Evolutionary conservation across 2,888 invertebrate species (phyloP), one percentile per base, ranked within the genome.

Genomic region (Archaeoteleia sp.): DNA sequence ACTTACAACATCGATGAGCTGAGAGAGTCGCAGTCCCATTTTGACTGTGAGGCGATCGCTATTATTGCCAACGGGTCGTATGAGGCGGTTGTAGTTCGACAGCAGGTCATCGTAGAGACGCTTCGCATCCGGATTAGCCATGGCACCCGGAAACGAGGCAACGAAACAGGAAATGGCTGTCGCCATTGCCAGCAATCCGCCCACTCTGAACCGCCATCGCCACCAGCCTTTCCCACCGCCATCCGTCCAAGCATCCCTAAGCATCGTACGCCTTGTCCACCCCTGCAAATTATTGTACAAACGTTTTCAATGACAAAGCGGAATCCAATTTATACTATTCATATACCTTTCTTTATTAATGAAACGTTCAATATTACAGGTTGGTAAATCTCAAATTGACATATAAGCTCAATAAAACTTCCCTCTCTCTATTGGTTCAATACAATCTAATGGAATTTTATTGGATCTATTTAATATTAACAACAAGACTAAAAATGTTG

Each of bases 31-130:
- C 77, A 97, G 91, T 74, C 96, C 96, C 92, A 97, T 94, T 89
- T 95, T 95, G 87, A 97, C 96, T 81, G 95, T 95, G 85, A 97
- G 92, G 78, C 95, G 92, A 87, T 96, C 96, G 75, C 95, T 94
- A 88, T 95, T 95, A 88, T 96, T 96, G 81, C 95, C 95, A 77
- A 96, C 96, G 72, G 97, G 97, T 84, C 97, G 90, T 84, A 96
- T 96, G 86, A 97, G 91, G 82, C 96, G 92, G 88, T 97, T 97
- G 89, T 97, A 97, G 87, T 95, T 95, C 80, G 94, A 93, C 81
- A 97, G 90, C 77, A 97, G 90, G 87, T 97, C 96, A 90, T 97
- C 96, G 89, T 95, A 96, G 79, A 96, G 92, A 86, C 96, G 91
- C 88, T 95, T 95, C 81, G 95, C 95, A 86, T 96, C 95, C 86